These are phyloP conservation scores for Drosophila mimetica DNA, from an alignment of 2,888 invertebrate genomes.

Conservation along the genomic window DNA sequence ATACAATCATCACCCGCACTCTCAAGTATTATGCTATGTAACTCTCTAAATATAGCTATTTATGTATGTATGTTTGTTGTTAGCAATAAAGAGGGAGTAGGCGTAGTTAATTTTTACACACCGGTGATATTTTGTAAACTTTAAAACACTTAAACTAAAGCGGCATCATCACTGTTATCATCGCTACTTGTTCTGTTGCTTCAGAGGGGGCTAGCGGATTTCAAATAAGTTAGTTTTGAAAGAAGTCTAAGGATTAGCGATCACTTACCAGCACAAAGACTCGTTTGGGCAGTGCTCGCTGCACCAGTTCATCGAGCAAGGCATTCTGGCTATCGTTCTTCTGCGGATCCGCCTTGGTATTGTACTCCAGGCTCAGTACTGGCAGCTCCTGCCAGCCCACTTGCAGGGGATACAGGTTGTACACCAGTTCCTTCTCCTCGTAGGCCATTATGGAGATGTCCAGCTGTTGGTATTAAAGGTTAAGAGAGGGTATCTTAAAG, in stretches of 20 bases:
- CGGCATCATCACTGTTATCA: constrained; percentile 21
- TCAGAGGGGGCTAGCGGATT: constrained; percentile 76
- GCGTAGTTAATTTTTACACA: constrained; percentile 56
- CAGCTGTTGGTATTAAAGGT: constrained; percentile 60
- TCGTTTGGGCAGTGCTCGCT: constrained; percentile 84
- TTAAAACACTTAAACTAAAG: constrained; percentile 67
- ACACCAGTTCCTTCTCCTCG: constrained; percentile 82
- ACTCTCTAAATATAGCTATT: constrained; percentile 60
- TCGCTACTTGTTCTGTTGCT: constrained; percentile 75
- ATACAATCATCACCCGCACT: constrained; percentile 39
- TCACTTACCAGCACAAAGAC: constrained; percentile 83
- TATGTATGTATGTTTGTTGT: constrained; percentile 49
- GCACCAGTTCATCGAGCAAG: constrained; percentile 82
- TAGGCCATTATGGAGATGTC: constrained; percentile 84
- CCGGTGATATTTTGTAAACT: constrained; percentile 52
- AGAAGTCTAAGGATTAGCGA: not conserved
- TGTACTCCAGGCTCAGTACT: constrained; percentile 83
- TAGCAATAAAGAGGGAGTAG: constrained; percentile 57
- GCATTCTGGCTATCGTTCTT: constrained; percentile 82
- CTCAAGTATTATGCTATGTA: constrained; percentile 71
- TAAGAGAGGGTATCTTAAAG: not conserved
- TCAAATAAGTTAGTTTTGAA: not conserved
- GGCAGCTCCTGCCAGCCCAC: constrained; percentile 84
- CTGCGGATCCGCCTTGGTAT: constrained; percentile 82
- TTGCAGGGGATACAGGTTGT: constrained; percentile 84